These are phyloP conservation scores for Threskiornis aethiopicus DNA, from an alignment of 2,797 vertebrate genomes.

Conservation along the genomic window DNA sequence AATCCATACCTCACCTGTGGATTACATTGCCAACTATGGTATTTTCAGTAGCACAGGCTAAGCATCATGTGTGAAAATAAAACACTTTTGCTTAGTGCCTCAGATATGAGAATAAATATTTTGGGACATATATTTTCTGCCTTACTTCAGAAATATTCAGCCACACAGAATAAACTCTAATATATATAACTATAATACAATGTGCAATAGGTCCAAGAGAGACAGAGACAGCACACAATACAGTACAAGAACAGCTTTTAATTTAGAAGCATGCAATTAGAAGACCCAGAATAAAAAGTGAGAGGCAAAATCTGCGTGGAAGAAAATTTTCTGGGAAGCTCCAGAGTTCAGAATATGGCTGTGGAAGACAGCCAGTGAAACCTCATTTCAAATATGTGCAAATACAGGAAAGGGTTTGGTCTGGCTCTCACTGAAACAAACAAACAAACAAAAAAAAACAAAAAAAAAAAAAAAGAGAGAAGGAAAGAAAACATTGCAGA, in stretches of 20 bases:
- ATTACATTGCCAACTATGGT: background rate
- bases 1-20: background rate
- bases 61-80: background rate
- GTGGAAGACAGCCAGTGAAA: background rate
- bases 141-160: background rate
- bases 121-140: background rate
- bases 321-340: background rate
- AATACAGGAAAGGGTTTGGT: background rate
- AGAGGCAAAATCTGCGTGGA: background rate
- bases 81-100: background rate
- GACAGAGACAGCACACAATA: background rate
- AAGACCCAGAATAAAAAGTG: background rate
- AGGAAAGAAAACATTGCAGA: background rate
- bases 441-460: background rate
- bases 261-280: background rate
- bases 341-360: background rate
- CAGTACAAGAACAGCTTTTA: background rate
- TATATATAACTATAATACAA: background rate
- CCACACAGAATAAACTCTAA: background rate
- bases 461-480: background rate
- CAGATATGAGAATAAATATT: background rate
- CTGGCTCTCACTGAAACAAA: background rate
- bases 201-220: accelerated
- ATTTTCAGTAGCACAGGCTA: background rate
- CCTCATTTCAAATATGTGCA: background rate